Conservation (phyloP, 2,797 vertebrate species). For the Molossus alvarezi region DNA sequence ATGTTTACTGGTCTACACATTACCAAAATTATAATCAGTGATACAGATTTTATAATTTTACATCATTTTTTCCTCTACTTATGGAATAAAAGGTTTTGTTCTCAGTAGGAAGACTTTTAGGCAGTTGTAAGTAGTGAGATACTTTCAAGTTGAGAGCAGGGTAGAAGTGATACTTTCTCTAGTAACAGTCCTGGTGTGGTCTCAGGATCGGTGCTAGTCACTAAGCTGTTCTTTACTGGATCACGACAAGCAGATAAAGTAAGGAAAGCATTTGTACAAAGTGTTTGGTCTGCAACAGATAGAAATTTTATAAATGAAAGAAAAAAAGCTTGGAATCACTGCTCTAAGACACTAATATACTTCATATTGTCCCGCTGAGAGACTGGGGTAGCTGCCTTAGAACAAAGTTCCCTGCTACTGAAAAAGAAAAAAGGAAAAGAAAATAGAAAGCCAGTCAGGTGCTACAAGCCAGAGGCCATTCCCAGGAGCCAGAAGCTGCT, state of each 20-base stretch:
- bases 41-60: conserved; percentile 39
- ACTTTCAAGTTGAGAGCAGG: background rate
- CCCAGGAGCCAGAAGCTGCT: conserved; percentile 35
- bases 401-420: background rate
- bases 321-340: background rate
- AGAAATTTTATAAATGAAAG: background rate
- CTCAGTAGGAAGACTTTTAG: background rate
- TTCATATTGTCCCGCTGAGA: background rate
- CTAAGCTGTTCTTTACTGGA: background rate
- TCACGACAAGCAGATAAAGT: background rate
- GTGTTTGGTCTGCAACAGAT: background rate
- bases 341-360: background rate
- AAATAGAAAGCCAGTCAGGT: background rate
- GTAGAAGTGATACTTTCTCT: background rate
- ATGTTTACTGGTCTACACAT: background rate
- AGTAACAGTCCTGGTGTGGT: background rate
- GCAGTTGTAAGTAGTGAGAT: background rate
- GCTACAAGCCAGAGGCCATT: background rate
- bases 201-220: background rate
- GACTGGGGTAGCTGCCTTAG: background rate
- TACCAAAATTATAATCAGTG: conserved; percentile 26
- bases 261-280: background rate
- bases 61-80: conserved; percentile 28
- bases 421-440: background rate
- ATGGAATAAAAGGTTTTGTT: background rate